A percentile compares a stretch with the other conserved stretches of the same genome.
Evolutionary conservation across 1,140 invertebrate species (phyloP).

Genomic region (Dreissena rostriformis): DNA sequence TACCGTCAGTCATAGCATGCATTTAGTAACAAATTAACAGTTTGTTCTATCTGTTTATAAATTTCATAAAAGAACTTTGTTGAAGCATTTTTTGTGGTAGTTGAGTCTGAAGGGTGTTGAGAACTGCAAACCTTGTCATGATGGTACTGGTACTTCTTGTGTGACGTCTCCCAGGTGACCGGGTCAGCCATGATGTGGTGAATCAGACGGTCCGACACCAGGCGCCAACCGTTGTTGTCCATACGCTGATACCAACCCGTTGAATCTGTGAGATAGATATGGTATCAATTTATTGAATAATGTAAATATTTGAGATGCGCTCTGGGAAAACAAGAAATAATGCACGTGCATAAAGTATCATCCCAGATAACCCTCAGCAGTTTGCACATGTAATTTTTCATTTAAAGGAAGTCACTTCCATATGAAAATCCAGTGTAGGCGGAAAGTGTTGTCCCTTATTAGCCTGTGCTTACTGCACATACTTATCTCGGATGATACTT

Average conservation of each 20-base stretch:
- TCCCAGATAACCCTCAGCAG: too few relatives aligned
- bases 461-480: too few relatives aligned
- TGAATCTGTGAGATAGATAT: slow-evolving; percentile 61
- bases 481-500: too few relatives aligned
- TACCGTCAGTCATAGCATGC: too few relatives aligned
- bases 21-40: background rate
- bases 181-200: slow-evolving; percentile 77
- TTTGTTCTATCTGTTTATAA: background rate
- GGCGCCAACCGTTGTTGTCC: slow-evolving; percentile 81
- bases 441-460: too few relatives aligned
- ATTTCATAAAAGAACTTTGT: background rate
- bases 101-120: background rate
- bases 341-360: too few relatives aligned
- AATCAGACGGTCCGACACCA: slow-evolving; percentile 80
- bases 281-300: too few relatives aligned
- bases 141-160: slow-evolving; percentile 76
- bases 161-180: slow-evolving; percentile 75
- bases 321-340: too few relatives aligned
- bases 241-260: slow-evolving; percentile 78
- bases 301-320: too few relatives aligned
- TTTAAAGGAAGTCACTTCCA: too few relatives aligned
- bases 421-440: too few relatives aligned
- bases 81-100: background rate
- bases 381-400: too few relatives aligned
- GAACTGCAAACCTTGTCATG: slow-evolving; percentile 75